phyloP scores from a whole-genome alignment of 2,113 vertebrate species.

The Campylorhamphus procurvoides region DNA sequence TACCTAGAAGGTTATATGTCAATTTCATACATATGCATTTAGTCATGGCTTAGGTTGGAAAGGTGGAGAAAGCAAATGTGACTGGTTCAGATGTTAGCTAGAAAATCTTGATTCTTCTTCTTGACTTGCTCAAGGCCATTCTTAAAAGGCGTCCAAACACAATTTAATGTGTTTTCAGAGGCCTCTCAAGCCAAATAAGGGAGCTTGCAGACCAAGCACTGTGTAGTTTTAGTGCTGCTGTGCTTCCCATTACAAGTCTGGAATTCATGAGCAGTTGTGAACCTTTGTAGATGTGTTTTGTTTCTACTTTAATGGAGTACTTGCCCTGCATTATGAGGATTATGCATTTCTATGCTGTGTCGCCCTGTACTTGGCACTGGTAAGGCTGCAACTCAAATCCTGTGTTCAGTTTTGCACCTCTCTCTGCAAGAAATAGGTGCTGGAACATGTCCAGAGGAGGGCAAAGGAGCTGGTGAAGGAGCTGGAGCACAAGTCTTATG shows the following conservation, averaged over 20 bases:
- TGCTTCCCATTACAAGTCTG: not conserved
- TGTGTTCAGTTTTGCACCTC: not conserved
- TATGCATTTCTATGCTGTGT: not conserved
- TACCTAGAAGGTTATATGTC: not conserved
- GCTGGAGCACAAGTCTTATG: not conserved
- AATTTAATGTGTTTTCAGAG: not conserved
- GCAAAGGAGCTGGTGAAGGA: not conserved
- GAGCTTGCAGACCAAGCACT: not conserved
- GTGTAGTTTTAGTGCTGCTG: not conserved
- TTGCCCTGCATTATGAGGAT: not conserved
- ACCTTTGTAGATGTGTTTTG: not conserved
- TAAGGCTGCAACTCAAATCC: not conserved
- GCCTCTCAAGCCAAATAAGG: not conserved
- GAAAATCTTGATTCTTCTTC: not conserved
- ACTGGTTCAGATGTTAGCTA: not conserved
- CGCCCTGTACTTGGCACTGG: not conserved
- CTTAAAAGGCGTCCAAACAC: not conserved
- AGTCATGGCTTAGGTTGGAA: not conserved
- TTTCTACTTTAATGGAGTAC: not conserved
- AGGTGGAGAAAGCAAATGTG: not conserved
- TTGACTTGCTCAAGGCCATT: not conserved
- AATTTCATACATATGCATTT: not conserved
- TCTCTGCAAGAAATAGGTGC: not conserved
- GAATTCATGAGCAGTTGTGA: not conserved
- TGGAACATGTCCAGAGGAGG: not conserved